Evolutionary conservation across 2,888 invertebrate genomes (phyloP), one percentile per base, ranked within the genome.

Genomic region (Buathra laborator): DNA sequence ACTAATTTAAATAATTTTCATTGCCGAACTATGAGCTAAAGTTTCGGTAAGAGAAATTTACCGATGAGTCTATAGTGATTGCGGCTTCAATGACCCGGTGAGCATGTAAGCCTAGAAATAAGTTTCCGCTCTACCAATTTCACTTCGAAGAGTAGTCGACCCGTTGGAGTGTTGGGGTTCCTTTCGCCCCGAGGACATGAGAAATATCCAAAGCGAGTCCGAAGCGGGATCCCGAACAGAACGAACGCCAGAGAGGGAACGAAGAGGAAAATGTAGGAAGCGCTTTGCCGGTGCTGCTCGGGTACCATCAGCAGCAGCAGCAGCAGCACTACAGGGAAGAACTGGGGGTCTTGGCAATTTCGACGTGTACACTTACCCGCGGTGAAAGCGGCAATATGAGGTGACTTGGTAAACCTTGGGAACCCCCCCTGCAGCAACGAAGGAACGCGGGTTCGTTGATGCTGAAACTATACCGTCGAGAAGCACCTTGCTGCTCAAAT

Each of bases 301-400:
- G 70, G 74, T 70, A 68, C 59, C 67, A 62, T 81, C 66, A 32
- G 53, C 79, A 24, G 24, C 2, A 19, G 14, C 66, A 32, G 53
- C 79, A 24, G 24, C 2, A 19, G 14, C 44, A 24, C 70, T 71
- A 79, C 74, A 46, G 51, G 53, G 74, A 53, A 76, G 76, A 62
- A 29, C 37, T 77, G 74, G 77, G 81, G 74, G 62, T 46, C 80
- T 43, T 81, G 85, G 83, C 83, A 83, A 83, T 85, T 83, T 83
- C 83, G 72, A 83, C 83, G 83, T 83, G 85, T 83, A 85, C 83
- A 83, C 80, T 85, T 77, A 74, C 67, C 79, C 80, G 76, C 67
- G 77, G 80, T 74, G 79, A 80, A 76, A 83, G 80, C 85, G 66
- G 48, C 85, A 74, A 85, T 83, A 85, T 81, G 84, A 85, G 85